A percentile compares a stretch with the other conserved stretches of the same genome.
Evolutionary conservation across 2,113 vertebrate species (phyloP).

Genomic region (Ramphastos sulfuratus): DNA sequence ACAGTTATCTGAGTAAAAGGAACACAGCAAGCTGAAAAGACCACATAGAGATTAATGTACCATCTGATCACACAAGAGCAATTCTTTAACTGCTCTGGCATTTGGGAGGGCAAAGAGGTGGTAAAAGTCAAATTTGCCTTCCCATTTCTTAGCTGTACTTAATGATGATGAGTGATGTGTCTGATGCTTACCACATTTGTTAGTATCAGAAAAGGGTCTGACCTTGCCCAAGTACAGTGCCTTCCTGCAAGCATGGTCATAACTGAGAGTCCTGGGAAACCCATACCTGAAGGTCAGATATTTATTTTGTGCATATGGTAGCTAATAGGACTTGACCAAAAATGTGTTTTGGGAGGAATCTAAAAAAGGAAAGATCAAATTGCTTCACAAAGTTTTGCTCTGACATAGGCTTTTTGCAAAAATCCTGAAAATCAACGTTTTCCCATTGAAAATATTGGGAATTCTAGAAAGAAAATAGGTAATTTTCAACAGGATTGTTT

Average conservation of each 20-base stretch:
- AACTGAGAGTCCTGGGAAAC: not conserved
- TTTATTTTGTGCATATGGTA: not conserved
- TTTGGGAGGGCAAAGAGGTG: slow-evolving; percentile 1
- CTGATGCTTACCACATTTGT: not conserved
- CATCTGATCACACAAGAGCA: not conserved
- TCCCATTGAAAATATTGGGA: not conserved
- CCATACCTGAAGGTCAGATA: not conserved
- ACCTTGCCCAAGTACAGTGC: not conserved
- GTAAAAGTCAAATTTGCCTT: not conserved
- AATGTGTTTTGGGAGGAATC: not conserved
- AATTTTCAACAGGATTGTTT: not conserved
- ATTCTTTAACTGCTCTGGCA: slow-evolving; percentile 15
- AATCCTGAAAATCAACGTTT: not conserved
- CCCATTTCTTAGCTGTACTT: not conserved
- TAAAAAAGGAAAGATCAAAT: not conserved
- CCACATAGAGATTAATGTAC: not conserved
- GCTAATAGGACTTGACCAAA: not conserved
- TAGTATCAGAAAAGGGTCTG: not conserved
- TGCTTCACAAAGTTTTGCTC: not conserved
- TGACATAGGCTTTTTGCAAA: not conserved
- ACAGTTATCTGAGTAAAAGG: not conserved
- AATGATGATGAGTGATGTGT: not conserved
- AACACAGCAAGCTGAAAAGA: not conserved
- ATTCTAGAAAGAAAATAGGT: not conserved
- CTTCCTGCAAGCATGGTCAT: not conserved